Base-by-base conservation (phyloP, 2,113 vertebrate species). In the Colinus virginianus region DNA sequence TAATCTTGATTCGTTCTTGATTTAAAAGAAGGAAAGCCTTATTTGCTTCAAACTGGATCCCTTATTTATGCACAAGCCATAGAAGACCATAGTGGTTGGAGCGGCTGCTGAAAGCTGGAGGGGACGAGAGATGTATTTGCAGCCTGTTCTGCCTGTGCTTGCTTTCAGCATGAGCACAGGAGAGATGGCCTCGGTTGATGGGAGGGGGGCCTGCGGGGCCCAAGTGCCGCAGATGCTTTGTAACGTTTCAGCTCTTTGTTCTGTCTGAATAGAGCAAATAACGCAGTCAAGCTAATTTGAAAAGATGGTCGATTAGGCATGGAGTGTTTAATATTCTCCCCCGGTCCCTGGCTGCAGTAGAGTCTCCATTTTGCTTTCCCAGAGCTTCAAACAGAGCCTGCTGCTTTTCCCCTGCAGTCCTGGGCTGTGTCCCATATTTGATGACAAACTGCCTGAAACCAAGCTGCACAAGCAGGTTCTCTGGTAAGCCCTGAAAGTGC, bases 221-320 rank as follows among this genome's bases (percentile, higher is more conserved):
- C 5, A 1, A 59, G 89, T 38, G 64, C 84, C 83, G 87, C 93
- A 95, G 93, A 94, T 94, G 93, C 90, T 96, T 96, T 90, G 77
- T 94, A 93, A 86, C 72, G 25, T 95, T 87, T 92, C 92, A 81
- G 82, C 84, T 91, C 92, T 95, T 97, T 96, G 93, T 96, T 96
- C 95, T 95, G 51, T 94, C 84, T 95, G 92, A 97, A 95, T 94
- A 88, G 94, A 94, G 76, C 61, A 95, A 96, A 97, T 91, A 96
- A 94, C 78, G 95, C 88, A 94, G 90, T 43, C 84, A 48, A 76
- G 79, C 62, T 94, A 95, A 96, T 95, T 95, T 95, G 94, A 94
- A 95, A 86, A 93, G 91, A 96, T 90, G 93, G 84, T 96, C 74
- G 20, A 95, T 97, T 95, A 94, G 87, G 69, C 92, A 58, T 79